Base-by-base conservation (phyloP, 2,888 invertebrate genomes). In the Lampropteryx suffumata region DNA sequence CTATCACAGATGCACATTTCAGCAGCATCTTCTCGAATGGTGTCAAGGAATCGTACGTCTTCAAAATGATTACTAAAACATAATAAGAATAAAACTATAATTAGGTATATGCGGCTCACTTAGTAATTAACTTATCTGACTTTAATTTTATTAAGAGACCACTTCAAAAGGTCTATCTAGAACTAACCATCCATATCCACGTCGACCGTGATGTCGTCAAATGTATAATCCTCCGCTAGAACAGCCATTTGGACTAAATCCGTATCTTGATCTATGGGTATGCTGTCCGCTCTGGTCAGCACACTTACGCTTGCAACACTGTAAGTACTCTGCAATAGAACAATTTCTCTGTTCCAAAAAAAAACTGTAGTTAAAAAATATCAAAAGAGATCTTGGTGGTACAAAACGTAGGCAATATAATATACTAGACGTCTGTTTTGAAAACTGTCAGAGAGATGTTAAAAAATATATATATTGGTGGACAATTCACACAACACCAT, bases 1-100 rank as follows among this genome's bases (percentile, higher is more conserved):
- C 94, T 6, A 94, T 78, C 2, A 94, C 92, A 0, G 94, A 89
- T 6, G 92, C 92, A 61, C 92, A 92, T 76, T 94, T 94, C 24
- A 94, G 66, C 9, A 94, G 65, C 65, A 92, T 82, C 73, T 94
- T 93, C 68, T 94, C 94, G 55, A 92, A 91, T 0, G 93, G 91
- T 2, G 91, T 91, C 52, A 94, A 67, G 0, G 92, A 92, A 69
- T 94, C 94, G 63, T 93, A 94, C 0, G 92, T 90, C 73, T 92
- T 93, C 61, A 94, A 67, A 46, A 94, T 91, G 50, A 92, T 85
- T 13, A 92, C 93, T 92, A 63, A n/a, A 81, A 75, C 57, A 29
- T 6, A 17, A 17, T 17, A 17, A 17, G 17, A 17, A 17, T 17
- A 17, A 17, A 17, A 17, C 17, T 17, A 17, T 17, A 17, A 17